Evolutionary conservation across 1,140 invertebrate genomes (phyloP).

Genomic region (Coptotermes formosanus): DNA sequence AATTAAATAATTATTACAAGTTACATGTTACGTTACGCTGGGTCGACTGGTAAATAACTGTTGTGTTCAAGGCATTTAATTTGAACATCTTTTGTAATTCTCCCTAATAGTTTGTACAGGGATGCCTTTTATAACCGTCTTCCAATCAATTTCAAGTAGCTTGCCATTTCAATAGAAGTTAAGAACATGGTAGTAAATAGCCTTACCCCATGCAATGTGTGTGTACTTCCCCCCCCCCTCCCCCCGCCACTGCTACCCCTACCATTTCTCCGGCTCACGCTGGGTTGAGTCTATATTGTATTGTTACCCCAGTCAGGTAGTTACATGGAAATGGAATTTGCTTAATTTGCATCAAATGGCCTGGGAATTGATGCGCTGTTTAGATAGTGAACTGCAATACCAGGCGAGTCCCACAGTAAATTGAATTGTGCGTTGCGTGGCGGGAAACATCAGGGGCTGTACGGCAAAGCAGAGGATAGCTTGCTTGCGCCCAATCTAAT

Average conservation of each 20-base stretch:
- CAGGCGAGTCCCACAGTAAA: neutral
- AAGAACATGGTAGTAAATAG: conserved; percentile 3
- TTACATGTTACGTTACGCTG: too few species aligned
- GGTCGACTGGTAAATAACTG: too few species aligned
- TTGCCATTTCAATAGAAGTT: neutral
- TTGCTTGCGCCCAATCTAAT: neutral
- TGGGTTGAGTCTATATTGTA: conserved; percentile 1
- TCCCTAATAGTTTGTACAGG: too few species aligned
- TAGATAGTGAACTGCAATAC: conserved; percentile 3
- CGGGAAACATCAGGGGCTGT: neutral
- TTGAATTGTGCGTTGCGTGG: neutral
- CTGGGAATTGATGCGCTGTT: conserved; percentile 24
- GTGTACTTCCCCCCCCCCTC: neutral
- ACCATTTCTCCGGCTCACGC: too few species aligned
- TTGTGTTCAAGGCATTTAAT: too few species aligned
- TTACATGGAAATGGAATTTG: conserved; percentile 31
- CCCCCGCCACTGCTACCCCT: too few species aligned
- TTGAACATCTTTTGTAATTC: too few species aligned
- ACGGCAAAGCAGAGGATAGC: neutral
- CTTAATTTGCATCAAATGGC: conserved; percentile 31
- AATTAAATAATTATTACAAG: neutral
- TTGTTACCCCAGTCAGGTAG: conserved; percentile 22
- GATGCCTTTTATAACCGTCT: neutral
- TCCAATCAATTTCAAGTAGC: neutral
- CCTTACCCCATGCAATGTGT: neutral